phyloP scores from a whole-genome alignment of 2,888 invertebrate genomes.

The Thysanoteuthis rhombus region DNA sequence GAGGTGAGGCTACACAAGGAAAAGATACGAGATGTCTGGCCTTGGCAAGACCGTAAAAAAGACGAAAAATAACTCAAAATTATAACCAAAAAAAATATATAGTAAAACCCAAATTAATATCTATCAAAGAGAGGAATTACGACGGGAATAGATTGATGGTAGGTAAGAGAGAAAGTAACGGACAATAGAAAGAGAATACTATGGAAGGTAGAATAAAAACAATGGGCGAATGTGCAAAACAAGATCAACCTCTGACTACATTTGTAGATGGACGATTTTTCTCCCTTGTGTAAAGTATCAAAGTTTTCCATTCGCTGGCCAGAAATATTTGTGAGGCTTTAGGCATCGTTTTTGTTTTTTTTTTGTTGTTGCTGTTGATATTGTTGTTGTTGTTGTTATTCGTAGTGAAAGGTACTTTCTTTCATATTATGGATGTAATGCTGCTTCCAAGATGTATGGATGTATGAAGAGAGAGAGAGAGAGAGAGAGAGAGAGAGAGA shows the following conservation, averaged over 20 bases:
- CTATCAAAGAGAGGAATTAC: neutral
- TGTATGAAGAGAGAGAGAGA: no score
- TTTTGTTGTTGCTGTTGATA: no score
- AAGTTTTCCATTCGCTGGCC: neutral
- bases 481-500: no score
- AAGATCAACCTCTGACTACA: neutral
- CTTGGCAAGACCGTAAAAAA: neutral
- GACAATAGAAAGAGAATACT: neutral
- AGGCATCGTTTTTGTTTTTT: neutral
- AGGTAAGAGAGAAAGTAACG: neutral
- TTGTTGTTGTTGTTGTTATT: no score
- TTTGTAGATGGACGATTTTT: neutral
- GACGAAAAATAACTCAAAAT: neutral
- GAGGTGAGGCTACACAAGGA: neutral
- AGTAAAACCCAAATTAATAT: neutral
- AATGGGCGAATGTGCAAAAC: neutral
- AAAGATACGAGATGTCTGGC: neutral
- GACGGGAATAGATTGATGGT: neutral
- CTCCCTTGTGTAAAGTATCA: neutral
- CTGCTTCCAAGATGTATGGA: no score
- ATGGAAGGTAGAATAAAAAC: neutral
- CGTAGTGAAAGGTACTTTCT: no score
- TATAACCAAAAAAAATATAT: neutral
- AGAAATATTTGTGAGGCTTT: neutral
- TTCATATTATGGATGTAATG: no score